Evolutionary conservation across 2,113 vertebrate species (phyloP).

Genomic region (Entomyzon cyanotis): DNA sequence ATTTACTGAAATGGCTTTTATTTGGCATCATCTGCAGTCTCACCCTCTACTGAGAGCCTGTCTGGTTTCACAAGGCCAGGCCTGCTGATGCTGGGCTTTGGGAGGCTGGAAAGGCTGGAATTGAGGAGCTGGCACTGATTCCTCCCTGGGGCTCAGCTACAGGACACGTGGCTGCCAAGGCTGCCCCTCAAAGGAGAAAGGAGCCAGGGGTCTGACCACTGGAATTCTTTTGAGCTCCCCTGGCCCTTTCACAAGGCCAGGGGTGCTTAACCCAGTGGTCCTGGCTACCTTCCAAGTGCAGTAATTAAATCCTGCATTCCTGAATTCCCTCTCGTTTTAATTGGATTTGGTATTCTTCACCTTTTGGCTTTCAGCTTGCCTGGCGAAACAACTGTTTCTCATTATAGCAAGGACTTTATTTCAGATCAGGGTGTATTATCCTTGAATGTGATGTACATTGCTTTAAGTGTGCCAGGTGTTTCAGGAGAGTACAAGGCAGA

Average conservation of each 20-base stretch:
- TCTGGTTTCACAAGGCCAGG: background rate
- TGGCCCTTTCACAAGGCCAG: background rate
- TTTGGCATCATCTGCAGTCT: background rate
- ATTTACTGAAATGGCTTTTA: background rate
- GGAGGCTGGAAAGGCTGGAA: background rate
- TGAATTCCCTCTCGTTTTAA: background rate
- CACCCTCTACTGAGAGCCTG: background rate
- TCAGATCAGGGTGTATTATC: background rate
- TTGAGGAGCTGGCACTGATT: background rate
- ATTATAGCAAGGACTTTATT: background rate
- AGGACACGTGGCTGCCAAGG: background rate
- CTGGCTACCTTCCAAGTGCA: background rate
- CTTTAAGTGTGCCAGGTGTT: background rate
- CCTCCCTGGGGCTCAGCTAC: background rate
- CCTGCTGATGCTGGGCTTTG: background rate
- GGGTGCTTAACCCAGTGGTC: background rate
- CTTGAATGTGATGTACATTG: background rate
- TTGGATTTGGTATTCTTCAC: background rate
- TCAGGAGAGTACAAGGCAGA: background rate
- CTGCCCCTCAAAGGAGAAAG: background rate
- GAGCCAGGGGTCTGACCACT: accelerated
- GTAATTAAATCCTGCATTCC: slow-evolving; percentile 4
- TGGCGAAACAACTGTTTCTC: background rate
- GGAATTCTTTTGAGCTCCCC: background rate
- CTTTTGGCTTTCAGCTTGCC: background rate